Evolutionary conservation across 2,888 invertebrate genomes (phyloP).

Genomic region (Lagria hirta): DNA sequence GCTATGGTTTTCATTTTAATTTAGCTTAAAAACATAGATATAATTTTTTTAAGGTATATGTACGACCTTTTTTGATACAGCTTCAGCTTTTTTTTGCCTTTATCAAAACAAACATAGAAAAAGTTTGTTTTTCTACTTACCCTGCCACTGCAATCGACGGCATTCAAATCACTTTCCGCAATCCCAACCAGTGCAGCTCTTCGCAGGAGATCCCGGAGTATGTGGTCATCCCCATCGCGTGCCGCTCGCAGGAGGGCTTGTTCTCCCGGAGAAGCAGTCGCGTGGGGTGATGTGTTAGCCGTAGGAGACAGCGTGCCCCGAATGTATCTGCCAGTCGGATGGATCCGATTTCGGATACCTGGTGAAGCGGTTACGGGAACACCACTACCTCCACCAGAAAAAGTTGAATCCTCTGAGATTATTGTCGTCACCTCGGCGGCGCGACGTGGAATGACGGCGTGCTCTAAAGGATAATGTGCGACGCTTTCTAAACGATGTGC

Average conservation of each 20-base stretch:
- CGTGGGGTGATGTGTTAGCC: conserved; percentile 46
- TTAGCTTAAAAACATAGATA: no score
- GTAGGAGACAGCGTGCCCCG: conserved; percentile 55
- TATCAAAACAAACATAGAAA: neutral
- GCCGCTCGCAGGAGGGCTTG: conserved; percentile 58
- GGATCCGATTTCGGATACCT: conserved; percentile 46
- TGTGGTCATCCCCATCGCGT: conserved; percentile 57
- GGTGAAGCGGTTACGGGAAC: conserved; percentile 46
- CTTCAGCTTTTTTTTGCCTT: no score
- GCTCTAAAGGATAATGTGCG: conserved; percentile 31
- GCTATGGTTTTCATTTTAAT: no score
- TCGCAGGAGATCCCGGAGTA: conserved; percentile 53
- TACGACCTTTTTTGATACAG: no score
- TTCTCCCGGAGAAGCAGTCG: conserved; percentile 45
- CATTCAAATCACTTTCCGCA: conserved; percentile 57
- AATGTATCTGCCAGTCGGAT: conserved; percentile 51
- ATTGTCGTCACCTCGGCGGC: conserved; percentile 15
- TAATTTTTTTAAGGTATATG: no score
- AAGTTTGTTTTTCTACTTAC: conserved; percentile 53
- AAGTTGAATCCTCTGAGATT: neutral
- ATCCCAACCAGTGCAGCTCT: conserved; percentile 51
- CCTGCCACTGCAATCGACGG: conserved; percentile 60
- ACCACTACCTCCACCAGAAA: conserved; percentile 16
- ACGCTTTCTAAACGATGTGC: conserved; percentile 34
- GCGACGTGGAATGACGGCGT: conserved; percentile 25